phyloP scores from a whole-genome alignment of 1,140 invertebrate genomes.

The Temnothorax longispinosus region DNA sequence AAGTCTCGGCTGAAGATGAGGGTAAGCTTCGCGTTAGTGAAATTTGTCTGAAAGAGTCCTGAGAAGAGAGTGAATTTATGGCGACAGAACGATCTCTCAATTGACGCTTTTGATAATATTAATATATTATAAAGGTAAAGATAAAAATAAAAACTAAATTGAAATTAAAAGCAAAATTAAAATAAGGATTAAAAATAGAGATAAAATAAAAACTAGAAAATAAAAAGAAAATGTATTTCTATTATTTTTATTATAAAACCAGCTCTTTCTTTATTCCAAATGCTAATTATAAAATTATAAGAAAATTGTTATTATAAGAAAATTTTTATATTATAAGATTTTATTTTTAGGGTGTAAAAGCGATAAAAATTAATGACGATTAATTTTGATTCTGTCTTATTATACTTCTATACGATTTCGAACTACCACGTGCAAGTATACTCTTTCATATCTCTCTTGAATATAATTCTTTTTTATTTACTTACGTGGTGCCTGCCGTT shows the following conservation, averaged over 20 bases:
- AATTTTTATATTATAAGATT: neutral
- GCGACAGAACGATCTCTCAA: neutral
- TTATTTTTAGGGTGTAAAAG: neutral
- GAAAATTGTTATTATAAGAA: neutral
- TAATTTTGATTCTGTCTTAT: neutral
- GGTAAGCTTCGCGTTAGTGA: neutral
- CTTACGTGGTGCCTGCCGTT: neutral
- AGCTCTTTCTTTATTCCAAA: neutral
- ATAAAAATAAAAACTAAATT: neutral
- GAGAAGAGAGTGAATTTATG: neutral
- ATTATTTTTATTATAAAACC: neutral
- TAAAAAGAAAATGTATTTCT: neutral
- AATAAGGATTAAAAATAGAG: neutral
- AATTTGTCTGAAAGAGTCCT: neutral
- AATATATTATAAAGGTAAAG: neutral
- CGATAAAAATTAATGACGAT: neutral
- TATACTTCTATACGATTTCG: neutral
- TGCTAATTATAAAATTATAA: neutral
- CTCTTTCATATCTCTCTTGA: neutral
- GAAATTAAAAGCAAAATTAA: neutral
- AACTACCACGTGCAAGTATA: neutral
- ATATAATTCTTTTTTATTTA: neutral
- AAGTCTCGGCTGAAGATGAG: neutral
- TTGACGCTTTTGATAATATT: neutral
- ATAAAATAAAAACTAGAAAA: neutral